Evolutionary conservation across 2,888 invertebrate genomes (phyloP), one percentile per base, ranked within the genome.

Genomic region (Pseudococcus viburni): DNA sequence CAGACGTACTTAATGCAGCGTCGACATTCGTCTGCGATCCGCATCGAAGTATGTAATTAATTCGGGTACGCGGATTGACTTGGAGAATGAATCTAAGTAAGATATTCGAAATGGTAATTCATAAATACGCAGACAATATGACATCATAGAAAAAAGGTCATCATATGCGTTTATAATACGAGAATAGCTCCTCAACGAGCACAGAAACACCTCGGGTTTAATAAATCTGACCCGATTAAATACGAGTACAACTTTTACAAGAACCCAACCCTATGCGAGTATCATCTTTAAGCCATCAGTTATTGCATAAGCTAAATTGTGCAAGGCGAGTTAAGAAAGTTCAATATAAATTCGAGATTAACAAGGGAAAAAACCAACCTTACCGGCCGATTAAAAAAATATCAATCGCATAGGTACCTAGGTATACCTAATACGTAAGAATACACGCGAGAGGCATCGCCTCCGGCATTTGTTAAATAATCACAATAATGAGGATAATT

Each of bases 281-380:
- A 86, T 86, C 86, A 86, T 86, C 86, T 86, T 86, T 42, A 46
- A 86, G 86, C 86, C 46, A 86, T 73, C 86, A 39, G 48, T n/a
- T 85, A 48, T 86, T 86, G 86, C 64, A 39, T 86, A 86, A 86
- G 1, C 46, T 46, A 11, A 39, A 86, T 86, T 86, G 86, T 86
- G 68, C 39, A 86, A 86, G 80, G 73, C n/a, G 86, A 59, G 59
- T 42, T 86, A 26, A 48, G 73, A 86, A 86, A 86, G 86, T 86
- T 42, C 22, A 9, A 3, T 33, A 39, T 80, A 80, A 80, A 80
- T 42, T 80, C 80, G 39, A 80, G 26, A 33, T 80, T 80, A 86
- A 22, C 1, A 8, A 64, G 68, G 39, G 15, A 68, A 68, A 68
- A 86, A 73, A 68, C 26, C 26, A 33, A 46, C 11, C 68, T 7